These are phyloP conservation scores for Hylaeus anthracinus DNA, from an alignment of 1,140 invertebrate species.

Conservation along the genomic window DNA sequence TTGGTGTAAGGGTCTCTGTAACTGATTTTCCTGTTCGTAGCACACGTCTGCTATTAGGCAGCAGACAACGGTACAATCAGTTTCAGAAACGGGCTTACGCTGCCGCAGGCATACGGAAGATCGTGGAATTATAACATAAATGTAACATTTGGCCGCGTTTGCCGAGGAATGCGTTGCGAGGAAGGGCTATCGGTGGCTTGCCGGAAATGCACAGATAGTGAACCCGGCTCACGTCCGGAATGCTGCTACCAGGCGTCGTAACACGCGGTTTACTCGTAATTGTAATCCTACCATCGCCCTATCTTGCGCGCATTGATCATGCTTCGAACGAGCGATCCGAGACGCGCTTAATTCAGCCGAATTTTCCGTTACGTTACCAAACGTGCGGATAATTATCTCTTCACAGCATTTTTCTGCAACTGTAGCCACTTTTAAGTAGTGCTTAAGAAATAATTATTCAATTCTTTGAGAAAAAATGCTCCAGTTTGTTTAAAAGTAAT, in stretches of 20 bases:
- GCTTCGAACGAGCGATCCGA: constrained; percentile 19
- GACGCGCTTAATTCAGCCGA: constrained; percentile 1
- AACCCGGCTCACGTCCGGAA: constrained; percentile 55
- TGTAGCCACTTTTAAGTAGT: too few relatives aligned
- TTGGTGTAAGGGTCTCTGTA: not conserved
- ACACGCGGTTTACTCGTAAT: constrained; percentile 55
- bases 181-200: constrained; percentile 49
- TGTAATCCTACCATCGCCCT: constrained; percentile 27
- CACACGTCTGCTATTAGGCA: constrained; percentile 1
- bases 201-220: constrained; percentile 55
- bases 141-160: constrained; percentile 50
- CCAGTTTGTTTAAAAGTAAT: too few relatives aligned
- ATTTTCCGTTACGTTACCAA: not conserved
- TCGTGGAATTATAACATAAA: constrained; percentile 57
- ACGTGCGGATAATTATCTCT: not conserved
- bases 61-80: not conserved
- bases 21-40: not conserved
- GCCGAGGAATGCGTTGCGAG: constrained; percentile 45
- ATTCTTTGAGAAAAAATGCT: too few relatives aligned
- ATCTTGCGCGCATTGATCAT: constrained; percentile 32
- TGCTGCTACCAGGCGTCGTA: constrained; percentile 55
- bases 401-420: too few relatives aligned
- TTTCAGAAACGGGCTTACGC: not conserved
- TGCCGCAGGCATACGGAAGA: not conserved
- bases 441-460: too few relatives aligned